phyloP scores from a whole-genome alignment of 2,113 vertebrate species.

The Coptodon rendalli region DNA sequence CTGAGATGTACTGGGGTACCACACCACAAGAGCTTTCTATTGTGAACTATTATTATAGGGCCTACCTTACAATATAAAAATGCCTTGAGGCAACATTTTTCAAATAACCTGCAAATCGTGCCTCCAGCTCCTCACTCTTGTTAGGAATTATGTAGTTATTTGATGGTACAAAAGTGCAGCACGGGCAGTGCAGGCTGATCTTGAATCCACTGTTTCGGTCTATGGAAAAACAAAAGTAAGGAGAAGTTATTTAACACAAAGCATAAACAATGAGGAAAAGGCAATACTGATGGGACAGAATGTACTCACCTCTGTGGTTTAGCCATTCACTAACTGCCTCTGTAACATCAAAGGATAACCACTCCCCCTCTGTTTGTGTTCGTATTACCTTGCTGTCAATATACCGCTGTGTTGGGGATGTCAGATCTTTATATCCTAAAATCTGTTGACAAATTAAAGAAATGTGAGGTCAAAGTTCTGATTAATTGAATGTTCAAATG shows the following conservation, averaged over 20 bases:
- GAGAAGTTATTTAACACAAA: neutral
- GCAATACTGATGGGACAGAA: neutral
- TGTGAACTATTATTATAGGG: neutral
- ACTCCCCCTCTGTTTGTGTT: slow-evolving; percentile 89
- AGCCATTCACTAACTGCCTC: slow-evolving; percentile 95
- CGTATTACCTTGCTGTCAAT: slow-evolving; percentile 96
- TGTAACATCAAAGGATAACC: slow-evolving; percentile 95
- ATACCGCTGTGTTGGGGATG: slow-evolving; percentile 91
- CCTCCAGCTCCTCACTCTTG: slow-evolving; percentile 95
- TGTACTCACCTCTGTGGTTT: slow-evolving; percentile 86
- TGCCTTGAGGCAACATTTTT: neutral
- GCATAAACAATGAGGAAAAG: neutral
- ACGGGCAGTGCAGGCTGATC: slow-evolving; percentile 95
- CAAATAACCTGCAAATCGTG: slow-evolving; percentile 89
- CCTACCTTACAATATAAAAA: neutral
- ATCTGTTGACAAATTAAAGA: slow-evolving; percentile 42
- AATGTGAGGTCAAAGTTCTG: neutral
- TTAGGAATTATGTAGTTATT: slow-evolving; percentile 98
- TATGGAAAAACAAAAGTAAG: slow-evolving; percentile 66
- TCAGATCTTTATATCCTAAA: slow-evolving; percentile 79
- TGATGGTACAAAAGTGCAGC: slow-evolving; percentile 92
- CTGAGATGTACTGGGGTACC: neutral
- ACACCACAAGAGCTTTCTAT: neutral
- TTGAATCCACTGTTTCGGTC: slow-evolving; percentile 98
- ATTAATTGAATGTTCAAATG: neutral